Percentiles rank a stretch among this genome's conserved stretches.
These are phyloP conservation scores for western clawed frog (Xenopus tropicalis) DNA, from an alignment of 2,113 vertebrate species.

Conservation along the genomic window DNA sequence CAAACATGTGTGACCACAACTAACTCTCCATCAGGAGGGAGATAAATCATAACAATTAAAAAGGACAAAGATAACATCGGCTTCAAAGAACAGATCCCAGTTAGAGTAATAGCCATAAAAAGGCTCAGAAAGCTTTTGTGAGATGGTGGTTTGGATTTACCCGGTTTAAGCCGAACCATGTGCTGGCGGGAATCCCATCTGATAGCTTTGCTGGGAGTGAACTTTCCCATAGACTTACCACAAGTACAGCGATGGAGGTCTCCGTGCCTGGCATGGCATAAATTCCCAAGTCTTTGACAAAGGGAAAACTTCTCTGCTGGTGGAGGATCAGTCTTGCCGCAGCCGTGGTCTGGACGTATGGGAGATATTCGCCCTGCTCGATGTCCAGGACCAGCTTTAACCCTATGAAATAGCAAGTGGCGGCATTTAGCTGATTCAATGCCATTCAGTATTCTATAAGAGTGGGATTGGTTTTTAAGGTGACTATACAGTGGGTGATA, in stretches of 20 bases:
- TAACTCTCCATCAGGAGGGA: too few species aligned
- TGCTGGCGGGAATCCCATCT: constrained; percentile 55
- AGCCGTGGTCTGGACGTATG: constrained; percentile 64
- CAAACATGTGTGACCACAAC: too few species aligned
- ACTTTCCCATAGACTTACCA: constrained; percentile 60
- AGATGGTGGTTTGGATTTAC: constrained; percentile 51
- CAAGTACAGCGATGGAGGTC: constrained; percentile 73
- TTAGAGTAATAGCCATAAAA: constrained; percentile 31
- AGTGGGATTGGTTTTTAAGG: too few species aligned
- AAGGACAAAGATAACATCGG: constrained; percentile 18
- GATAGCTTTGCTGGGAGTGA: constrained; percentile 56
- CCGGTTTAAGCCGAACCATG: constrained; percentile 52
- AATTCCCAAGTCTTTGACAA: constrained; percentile 75
- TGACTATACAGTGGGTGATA: too few species aligned
- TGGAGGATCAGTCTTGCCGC: constrained; percentile 73
- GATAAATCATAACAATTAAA: neutral
- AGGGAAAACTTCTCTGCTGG: constrained; percentile 69
- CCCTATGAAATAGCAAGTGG: constrained; percentile 50
- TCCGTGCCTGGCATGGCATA: constrained; percentile 68
- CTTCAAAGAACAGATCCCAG: constrained; percentile 5
- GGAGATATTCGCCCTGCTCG: constrained; percentile 71
- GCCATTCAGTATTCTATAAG: too few species aligned
- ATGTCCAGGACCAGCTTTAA: constrained; percentile 76
- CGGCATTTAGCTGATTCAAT: too few species aligned
- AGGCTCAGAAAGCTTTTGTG: constrained; percentile 9